Percentiles rank a stretch among this genome's conserved stretches.
Evolutionary conservation across 2,113 vertebrate species (phyloP).

Genomic region (Protomyctophum bolini): DNA sequence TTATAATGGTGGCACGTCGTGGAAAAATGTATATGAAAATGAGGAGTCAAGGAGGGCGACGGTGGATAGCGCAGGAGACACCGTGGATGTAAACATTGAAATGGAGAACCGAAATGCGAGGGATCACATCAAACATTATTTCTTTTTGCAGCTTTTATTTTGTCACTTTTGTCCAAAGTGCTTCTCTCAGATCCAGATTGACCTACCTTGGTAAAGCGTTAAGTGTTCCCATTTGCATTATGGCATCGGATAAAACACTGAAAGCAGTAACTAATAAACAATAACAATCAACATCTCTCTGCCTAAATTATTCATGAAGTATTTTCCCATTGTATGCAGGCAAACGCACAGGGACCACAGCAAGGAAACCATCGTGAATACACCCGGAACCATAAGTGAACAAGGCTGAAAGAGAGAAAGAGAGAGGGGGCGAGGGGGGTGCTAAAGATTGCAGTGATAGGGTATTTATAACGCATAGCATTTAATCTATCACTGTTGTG

Average conservation of each 20-base stretch:
- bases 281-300: conserved; percentile 48
- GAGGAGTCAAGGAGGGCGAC: conserved; percentile 15
- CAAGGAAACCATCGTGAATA: conserved; percentile 45
- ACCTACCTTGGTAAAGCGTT: conserved; percentile 55
- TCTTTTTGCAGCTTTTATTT: conserved; percentile 24
- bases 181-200: conserved; percentile 52
- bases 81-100: conserved; percentile 1
- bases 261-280: conserved; percentile 57
- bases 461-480: conserved; percentile 10
- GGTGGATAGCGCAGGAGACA: not conserved
- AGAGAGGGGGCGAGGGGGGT: not conserved
- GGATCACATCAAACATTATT: conserved; percentile 46
- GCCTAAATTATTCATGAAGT: conserved; percentile 71
- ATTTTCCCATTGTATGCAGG: conserved; percentile 52
- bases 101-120: conserved; percentile 38
- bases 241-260: conserved; percentile 45
- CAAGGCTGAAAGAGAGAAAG: not conserved
- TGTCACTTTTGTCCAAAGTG: conserved; percentile 24
- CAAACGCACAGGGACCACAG: conserved; percentile 42
- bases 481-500: not conserved
- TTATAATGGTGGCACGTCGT: not conserved
- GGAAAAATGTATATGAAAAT: conserved; percentile 18
- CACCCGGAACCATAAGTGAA: conserved; percentile 50
- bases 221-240: conserved; percentile 64
- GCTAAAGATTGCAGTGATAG: conserved; percentile 9